Base-by-base conservation (phyloP, 2,888 invertebrate genomes). In the Tenodera sinensis region DNA sequence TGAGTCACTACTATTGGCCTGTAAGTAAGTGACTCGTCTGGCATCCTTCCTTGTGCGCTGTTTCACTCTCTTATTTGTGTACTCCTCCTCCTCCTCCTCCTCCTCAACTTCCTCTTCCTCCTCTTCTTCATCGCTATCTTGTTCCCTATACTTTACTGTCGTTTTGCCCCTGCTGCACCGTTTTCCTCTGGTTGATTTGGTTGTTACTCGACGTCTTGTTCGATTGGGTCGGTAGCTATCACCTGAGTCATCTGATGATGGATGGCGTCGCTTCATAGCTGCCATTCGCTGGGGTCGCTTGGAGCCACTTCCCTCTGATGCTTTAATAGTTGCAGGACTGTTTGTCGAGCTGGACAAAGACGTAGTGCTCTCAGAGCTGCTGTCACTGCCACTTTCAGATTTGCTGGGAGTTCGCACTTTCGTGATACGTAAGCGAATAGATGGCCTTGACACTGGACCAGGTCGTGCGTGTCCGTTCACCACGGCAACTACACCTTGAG, bases 141-240 rank as follows among this genome's bases (percentile, higher is more conserved):
- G 54, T 6, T 71, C 54, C 54, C 20, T 71, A 28, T 87, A 87
- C n/a, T 83, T 30, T 4, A 87, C 87, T 14, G 34, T 83, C 20
- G 87, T n/a, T 14, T 71, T 71, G 7, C 87, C 34, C 12, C 87
- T 15, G 28, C 87, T 42, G 14, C 81, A 81, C 2, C 87, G 87
- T 27, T 14, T 81, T 14, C 27, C 71, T 14, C 87, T 71, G 15
- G 42, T 28, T 3, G 27, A 81, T 27, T 1, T 87, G 3, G 82
- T n/a, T 0, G 42, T 8, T 12, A 34, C n/a, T n/a, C 84, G 84
- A 20, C 20, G 6, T 20, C 82, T 81, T 4, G 42, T 30, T n/a
- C 83, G 85, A n/a, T 84, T 93, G 14, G 95, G 95, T 89, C 94
- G 94, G 91, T 95, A 95, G 91, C 94, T 94, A 27, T 95, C 95